Conservation (phyloP, 2,797 vertebrate species). For the Sus cebifrons region DNA sequence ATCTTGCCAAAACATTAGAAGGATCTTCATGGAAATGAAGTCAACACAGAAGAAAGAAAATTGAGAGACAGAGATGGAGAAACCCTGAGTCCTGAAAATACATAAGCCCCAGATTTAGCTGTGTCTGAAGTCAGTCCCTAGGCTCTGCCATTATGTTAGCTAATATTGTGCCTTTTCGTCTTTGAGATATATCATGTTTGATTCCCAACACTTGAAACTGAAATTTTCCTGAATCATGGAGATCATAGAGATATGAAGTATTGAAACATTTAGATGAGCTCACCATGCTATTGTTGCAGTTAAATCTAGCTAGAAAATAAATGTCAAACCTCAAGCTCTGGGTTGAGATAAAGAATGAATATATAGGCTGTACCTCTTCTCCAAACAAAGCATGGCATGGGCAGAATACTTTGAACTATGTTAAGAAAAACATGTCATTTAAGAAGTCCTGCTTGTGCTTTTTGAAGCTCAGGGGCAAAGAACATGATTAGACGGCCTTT, state of each 20-base stretch:
- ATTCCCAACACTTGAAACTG: not conserved
- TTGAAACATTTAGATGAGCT: not conserved
- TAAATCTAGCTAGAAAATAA: not conserved
- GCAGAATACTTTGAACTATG: constrained; percentile 22
- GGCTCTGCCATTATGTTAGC: not conserved
- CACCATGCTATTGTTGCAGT: not conserved
- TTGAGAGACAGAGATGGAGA: not conserved
- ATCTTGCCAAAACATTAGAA: not conserved
- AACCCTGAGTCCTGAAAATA: not conserved
- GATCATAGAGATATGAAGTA: not conserved
- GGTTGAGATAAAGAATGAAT: not conserved
- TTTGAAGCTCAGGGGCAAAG: not conserved
- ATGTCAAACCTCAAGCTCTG: not conserved
- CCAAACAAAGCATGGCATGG: not conserved
- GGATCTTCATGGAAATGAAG: not conserved
- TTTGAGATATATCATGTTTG: not conserved
- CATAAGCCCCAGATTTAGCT: not conserved
- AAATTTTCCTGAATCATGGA: not conserved
- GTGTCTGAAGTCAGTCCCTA: not conserved
- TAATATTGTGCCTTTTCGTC: not conserved
- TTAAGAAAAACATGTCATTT: constrained; percentile 5
- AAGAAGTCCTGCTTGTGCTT: not conserved
- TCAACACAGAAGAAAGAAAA: not conserved
- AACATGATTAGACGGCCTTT: not conserved
- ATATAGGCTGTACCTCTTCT: not conserved